Conservation (phyloP, 1,140 invertebrate genomes). For the Patella vulgata region DNA sequence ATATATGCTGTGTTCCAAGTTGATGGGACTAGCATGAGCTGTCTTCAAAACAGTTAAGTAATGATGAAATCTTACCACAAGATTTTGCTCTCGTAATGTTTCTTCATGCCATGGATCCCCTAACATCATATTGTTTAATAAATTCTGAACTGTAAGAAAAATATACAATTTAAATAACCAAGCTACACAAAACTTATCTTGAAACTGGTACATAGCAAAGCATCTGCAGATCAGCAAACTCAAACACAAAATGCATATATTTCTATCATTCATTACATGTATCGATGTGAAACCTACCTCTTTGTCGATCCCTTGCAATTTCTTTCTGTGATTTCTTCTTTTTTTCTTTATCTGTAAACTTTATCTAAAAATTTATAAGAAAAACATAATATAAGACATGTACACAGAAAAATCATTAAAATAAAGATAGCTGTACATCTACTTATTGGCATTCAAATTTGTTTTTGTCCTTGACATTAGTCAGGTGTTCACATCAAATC, state of each 20-base stretch:
- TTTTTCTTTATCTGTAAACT: conserved; percentile 39
- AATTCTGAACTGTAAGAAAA: conserved; percentile 35
- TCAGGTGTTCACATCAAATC: not conserved
- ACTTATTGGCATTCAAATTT: not conserved
- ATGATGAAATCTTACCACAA: conserved; percentile 28
- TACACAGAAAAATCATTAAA: not conserved
- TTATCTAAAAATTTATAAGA: conserved; percentile 27
- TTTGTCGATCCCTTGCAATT: conserved; percentile 39
- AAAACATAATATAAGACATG: not conserved
- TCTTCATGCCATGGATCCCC: conserved; percentile 50
- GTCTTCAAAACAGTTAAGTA: no score
- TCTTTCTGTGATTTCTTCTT: conserved; percentile 33
- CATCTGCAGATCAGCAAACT: no score
- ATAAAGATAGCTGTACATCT: no score
- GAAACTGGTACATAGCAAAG: no score
- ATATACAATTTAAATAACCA: no score
- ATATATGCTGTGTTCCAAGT: no score
- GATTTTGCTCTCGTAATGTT: conserved; percentile 22
- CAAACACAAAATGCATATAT: no score
- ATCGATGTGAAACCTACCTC: conserved; percentile 27
- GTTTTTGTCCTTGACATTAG: not conserved
- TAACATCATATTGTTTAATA: conserved; percentile 37
- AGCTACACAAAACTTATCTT: no score
- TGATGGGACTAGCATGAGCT: no score
- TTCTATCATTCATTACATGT: no score